These are phyloP conservation scores for Heliconius cydno DNA, from an alignment of 2,888 invertebrate species.

Conservation along the genomic window DNA sequence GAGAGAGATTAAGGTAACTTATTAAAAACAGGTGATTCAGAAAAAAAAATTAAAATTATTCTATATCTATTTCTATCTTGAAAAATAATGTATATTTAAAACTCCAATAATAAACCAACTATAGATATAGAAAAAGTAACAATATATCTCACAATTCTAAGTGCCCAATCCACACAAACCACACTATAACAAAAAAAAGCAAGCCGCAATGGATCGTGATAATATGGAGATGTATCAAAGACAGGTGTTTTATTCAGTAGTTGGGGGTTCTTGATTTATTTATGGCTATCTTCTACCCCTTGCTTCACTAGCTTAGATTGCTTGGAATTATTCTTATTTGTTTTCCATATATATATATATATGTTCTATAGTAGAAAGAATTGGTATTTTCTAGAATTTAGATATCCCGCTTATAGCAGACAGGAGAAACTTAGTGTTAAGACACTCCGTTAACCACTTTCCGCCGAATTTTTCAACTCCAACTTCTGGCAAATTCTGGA, in stretches of 20 bases:
- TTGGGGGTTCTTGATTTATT: conserved; percentile 68
- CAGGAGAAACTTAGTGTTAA: no score
- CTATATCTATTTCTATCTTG: no score
- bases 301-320: conserved; percentile 29
- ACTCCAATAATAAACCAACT: background rate
- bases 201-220: conserved; percentile 63
- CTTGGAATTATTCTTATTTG: conserved; percentile 16
- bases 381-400: no score
- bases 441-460: no score
- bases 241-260: conserved; percentile 75
- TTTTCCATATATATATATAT: no score
- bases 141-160: background rate
- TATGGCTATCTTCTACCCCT: conserved; percentile 57
- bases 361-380: background rate
- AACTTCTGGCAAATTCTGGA: no score
- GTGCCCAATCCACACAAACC: conserved; percentile 32
- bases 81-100: background rate
- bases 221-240: conserved; percentile 74
- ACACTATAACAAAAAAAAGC: conserved; percentile 54
- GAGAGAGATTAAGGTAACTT: no score
- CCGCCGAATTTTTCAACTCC: no score
- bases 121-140: background rate
- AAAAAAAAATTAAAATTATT: no score
- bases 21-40: background rate
- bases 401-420: no score